Base-by-base conservation (phyloP, 2,888 invertebrate genomes). In the Orthonychiurus folsomi region DNA sequence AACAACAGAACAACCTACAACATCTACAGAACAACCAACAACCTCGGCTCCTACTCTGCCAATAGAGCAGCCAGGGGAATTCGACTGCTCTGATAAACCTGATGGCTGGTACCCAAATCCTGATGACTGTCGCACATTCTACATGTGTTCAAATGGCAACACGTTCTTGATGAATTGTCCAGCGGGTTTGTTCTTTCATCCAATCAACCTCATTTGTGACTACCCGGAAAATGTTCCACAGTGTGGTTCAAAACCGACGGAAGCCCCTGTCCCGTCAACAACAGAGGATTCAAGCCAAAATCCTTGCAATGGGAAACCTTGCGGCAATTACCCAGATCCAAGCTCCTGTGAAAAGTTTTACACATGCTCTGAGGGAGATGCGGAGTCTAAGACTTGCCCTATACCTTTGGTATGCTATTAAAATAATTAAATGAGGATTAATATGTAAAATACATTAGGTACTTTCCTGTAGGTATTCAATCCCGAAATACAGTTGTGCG, bases 141-240 rank as follows among this genome's bases (percentile, higher is more conserved):
- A 55, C 56, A 37, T 25, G 26, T 61, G 61, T 26, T 61, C 61
- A 15, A 61, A 61, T 56, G 61, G 61, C 20, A 18, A 56, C 12
- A 24, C 47, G 1, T 59, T 54, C 21, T 26, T 59, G 25, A 56
- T 54, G 21, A 2, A 52, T 1, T 62, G 62, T 26, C 52, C 59
- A 56, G 56, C 24, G 3, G 26, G 24, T 21, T 25, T 59, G 1
- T n/a, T 50, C 12, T 59, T 27, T 20, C 21, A 59, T 26, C 20
- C n/a, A 47, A 12, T 3, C 1, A n/a, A 2, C 1, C 2, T 24
- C 5, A 20, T 52, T 2, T 59, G 59, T 50, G 59, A 52, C 53
- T 27, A 25, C 28, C 23, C 2, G 59, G 50, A n/a, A 21, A 37
- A 3, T 59, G 62, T 47, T 21, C 20, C 3, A 23, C 25, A 27